These are phyloP conservation scores for Pelodiscus sinensis DNA, from an alignment of 2,113 vertebrate species.

Conservation along the genomic window DNA sequence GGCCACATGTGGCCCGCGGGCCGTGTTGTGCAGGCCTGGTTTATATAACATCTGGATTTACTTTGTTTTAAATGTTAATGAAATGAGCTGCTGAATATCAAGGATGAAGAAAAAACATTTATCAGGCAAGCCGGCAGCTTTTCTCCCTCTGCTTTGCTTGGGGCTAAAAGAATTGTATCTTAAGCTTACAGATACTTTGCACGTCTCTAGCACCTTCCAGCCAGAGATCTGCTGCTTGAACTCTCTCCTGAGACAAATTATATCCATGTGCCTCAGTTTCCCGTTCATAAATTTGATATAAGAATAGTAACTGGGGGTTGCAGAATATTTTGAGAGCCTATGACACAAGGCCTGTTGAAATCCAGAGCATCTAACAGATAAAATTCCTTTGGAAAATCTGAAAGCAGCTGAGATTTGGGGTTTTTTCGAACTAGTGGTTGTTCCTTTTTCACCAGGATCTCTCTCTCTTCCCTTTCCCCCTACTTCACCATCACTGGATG, in stretches of 20 bases:
- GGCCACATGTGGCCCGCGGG: no score
- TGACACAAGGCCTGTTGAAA: neutral
- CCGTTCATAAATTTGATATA: neutral
- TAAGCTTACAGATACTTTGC: neutral
- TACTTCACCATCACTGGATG: fast-evolving
- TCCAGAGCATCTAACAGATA: neutral
- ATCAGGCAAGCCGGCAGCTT: neutral
- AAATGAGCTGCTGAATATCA: neutral
- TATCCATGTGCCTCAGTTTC: neutral
- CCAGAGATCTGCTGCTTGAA: neutral
- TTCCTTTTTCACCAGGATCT: neutral
- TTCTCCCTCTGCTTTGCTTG: neutral
- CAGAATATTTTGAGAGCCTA: neutral
- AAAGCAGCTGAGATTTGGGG: neutral
- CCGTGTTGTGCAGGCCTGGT: neutral
- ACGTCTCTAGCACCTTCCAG: neutral
- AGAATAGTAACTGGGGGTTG: neutral
- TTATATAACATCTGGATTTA: neutral
- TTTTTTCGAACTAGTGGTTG: neutral
- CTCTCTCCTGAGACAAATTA: neutral
- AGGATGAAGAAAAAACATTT: neutral
- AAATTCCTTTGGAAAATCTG: neutral
- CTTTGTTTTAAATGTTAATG: neutral
- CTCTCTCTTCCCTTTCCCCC: neutral
- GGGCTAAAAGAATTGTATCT: neutral